Percentiles rank a stretch among this genome's conserved stretches.
These are phyloP conservation scores for Schizopygopsis malacanthus DNA, from an alignment of 2,797 vertebrate genomes.

Conservation along the genomic window DNA sequence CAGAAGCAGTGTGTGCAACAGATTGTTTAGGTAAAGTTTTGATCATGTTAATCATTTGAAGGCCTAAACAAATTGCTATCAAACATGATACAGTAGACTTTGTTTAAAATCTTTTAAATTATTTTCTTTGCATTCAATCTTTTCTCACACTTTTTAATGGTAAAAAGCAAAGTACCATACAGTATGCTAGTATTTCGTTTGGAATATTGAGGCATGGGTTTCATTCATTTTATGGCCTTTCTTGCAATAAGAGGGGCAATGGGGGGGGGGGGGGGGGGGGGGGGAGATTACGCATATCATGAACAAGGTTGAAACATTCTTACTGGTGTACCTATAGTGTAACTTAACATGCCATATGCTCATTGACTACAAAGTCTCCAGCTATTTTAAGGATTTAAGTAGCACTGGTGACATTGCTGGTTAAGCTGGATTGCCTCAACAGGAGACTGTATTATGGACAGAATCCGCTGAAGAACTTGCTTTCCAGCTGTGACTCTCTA, in stretches of 20 bases:
- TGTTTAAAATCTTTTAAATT: too few relatives aligned
- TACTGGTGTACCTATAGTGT: background rate
- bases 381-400: background rate
- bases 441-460: background rate
- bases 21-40: too few relatives aligned
- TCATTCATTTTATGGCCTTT: background rate
- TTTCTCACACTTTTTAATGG: too few relatives aligned
- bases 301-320: background rate
- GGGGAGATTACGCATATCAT: background rate
- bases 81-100: too few relatives aligned
- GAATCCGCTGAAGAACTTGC: background rate
- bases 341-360: background rate
- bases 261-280: too few relatives aligned
- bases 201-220: background rate
- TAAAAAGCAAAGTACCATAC: background rate
- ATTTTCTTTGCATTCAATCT: too few relatives aligned
- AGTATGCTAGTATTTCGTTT: background rate
- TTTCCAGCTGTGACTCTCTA: conserved; percentile 13
- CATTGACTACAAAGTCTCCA: background rate
- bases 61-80: too few relatives aligned
- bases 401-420: background rate
- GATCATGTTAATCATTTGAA: too few relatives aligned
- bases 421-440: conserved; percentile 14
- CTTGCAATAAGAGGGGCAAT: background rate
- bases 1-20: too few relatives aligned